Base-by-base conservation (phyloP, 1,140 invertebrate species). In the Protaetia brevitarsis region DNA sequence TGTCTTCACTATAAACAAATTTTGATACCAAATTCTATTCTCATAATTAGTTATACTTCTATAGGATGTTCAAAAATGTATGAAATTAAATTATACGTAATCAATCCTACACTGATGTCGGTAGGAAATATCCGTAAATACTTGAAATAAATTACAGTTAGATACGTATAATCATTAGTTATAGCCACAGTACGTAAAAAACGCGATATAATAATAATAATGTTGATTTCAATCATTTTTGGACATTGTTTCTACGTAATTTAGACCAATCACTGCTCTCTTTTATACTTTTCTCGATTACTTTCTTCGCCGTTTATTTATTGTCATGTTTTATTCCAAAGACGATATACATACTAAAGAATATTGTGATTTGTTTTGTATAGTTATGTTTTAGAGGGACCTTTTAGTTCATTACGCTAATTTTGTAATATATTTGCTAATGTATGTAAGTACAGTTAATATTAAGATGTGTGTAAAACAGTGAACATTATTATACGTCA, bases 1-100 rank as follows among this genome's bases (percentile, higher is more conserved):
- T 30, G 16, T 27, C 26, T 60, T 60, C 30, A 59, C n/a, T 13
- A 28, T 51, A 51, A 51, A 51, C 41, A 51, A 51, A 51, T 51
- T 51, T 51, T 5, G 19, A 21, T 51, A 51, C 13, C 16, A 51
- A 51, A 51, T 51, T 51, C 41, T 19, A 23, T 51, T 23, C 26
- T 10, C 41, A 6, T 19, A 51, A 45, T 23, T n/a, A n/a, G n/a
- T n/a, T n/a, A n/a, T n/a, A n/a, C n/a, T n/a, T n/a, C n/a, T n/a
- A n/a, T n/a, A n/a, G n/a, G n/a, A n/a, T n/a, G n/a, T n/a, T n/a
- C n/a, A n/a, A n/a, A n/a, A n/a, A n/a, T n/a, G n/a, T n/a, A n/a
- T n/a, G n/a, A n/a, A n/a, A n/a, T n/a, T n/a, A n/a, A n/a, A n/a
- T n/a, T n/a, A n/a, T n/a, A n/a, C n/a, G n/a, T n/a, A n/a, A n/a